These are phyloP conservation scores for Rissa tridactyla DNA, from an alignment of 2,113 vertebrate species.

Conservation along the genomic window DNA sequence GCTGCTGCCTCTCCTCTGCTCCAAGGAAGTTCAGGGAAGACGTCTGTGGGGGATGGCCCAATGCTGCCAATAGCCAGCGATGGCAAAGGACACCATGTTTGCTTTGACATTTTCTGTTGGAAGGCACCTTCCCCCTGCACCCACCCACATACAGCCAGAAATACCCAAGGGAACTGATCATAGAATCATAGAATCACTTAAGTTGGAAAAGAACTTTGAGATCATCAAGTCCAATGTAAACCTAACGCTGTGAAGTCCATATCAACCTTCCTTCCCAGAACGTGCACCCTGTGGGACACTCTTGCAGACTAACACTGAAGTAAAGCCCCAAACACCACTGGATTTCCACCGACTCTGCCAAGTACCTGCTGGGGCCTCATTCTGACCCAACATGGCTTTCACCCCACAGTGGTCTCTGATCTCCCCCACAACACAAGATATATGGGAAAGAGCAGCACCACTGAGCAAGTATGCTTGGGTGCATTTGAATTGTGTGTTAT, in stretches of 20 bases:
- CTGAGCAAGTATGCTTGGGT: background rate
- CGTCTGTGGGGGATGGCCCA: background rate
- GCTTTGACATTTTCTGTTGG: background rate
- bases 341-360: background rate
- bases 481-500: background rate
- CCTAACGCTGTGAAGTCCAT: background rate
- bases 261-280: background rate
- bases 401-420: background rate
- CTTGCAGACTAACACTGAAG: background rate
- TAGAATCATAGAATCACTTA: background rate
- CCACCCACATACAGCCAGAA: background rate
- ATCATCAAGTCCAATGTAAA: background rate
- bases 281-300: accelerated
- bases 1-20: background rate
- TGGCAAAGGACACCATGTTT: background rate
- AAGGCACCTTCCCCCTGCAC: accelerated
- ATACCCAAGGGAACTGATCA: background rate
- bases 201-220: background rate
- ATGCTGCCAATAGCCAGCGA: background rate
- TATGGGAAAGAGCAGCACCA: background rate
- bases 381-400: background rate
- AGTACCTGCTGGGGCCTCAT: background rate
- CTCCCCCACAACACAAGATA: background rate
- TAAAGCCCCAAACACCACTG: background rate
- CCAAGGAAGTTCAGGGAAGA: background rate